phyloP scores from a whole-genome alignment of 1,140 invertebrate genomes.

The Eupeodes corollae region DNA sequence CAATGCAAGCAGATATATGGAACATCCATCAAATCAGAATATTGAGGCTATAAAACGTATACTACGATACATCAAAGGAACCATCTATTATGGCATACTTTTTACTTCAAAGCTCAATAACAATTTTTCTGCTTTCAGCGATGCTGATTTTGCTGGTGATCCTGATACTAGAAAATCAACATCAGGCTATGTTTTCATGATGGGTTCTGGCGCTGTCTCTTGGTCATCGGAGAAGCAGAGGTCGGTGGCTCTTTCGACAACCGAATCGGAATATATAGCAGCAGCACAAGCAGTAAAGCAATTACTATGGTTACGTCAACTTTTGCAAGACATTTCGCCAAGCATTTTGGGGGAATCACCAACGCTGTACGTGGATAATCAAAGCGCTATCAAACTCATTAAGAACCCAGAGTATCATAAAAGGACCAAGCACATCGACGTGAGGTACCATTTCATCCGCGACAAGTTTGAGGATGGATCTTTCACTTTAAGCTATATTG shows the following conservation, averaged over 20 bases:
- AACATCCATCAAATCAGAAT: background rate
- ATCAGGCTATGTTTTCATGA: constrained; percentile 28
- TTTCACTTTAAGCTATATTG: constrained; percentile 13
- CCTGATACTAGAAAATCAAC: constrained; percentile 26
- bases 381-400: constrained; percentile 11
- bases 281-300: constrained; percentile 16
- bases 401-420: constrained; percentile 2
- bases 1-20: constrained; percentile 15
- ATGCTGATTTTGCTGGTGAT: constrained; percentile 37
- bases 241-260: constrained; percentile 20
- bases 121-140: constrained; percentile 19
- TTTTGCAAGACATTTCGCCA: constrained; percentile 17
- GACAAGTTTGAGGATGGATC: background rate
- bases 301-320: constrained; percentile 19
- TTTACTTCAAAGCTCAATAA: constrained; percentile 5
- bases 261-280: constrained; percentile 32
- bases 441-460: constrained; percentile 2
- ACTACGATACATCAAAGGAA: constrained; percentile 25
- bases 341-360: background rate
- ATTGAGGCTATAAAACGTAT: constrained; percentile 20
- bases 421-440: constrained; percentile 5
- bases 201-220: constrained; percentile 16
- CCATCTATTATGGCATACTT: constrained; percentile 15
- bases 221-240: constrained; percentile 31
- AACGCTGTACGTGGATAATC: constrained; percentile 11